phyloP scores from a whole-genome alignment of 23 tunicate genomes.

The Aplidium turbinatum region DNA sequence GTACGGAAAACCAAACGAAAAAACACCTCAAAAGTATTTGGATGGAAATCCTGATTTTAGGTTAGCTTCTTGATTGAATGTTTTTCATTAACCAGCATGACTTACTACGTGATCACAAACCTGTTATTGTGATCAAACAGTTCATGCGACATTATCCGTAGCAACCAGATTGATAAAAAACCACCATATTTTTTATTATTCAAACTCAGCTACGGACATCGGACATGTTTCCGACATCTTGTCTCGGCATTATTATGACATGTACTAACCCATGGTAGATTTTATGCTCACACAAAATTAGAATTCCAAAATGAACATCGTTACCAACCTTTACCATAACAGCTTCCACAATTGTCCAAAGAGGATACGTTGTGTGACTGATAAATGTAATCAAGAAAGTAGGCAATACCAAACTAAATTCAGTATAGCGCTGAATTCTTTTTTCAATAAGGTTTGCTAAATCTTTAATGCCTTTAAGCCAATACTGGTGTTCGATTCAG shows the following conservation, averaged over 20 bases:
- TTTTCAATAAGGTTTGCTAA: too few species aligned
- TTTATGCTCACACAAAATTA: background rate
- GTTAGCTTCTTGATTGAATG: conserved; percentile 11
- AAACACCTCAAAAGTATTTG: conserved; percentile 79
- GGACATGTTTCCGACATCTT: too few species aligned
- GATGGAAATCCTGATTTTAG: conserved; percentile 78
- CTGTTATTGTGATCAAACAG: background rate
- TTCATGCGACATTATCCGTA: background rate
- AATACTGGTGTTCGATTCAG: background rate
- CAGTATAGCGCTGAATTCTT: too few species aligned
- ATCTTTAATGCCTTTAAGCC: background rate
- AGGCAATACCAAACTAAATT: too few species aligned
- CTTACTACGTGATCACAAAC: too few species aligned
- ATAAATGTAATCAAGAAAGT: too few species aligned
- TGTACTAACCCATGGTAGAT: background rate
- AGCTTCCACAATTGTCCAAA: background rate
- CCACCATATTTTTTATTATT: background rate
- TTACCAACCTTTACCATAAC: background rate
- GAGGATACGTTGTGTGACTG: too few species aligned
- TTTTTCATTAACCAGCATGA: too few species aligned
- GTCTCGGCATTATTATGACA: background rate
- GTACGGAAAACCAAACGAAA: conserved; percentile 95
- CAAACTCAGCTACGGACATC: background rate
- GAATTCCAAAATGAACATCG: background rate
- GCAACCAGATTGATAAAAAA: background rate